Evolutionary conservation across 2,888 invertebrate species (phyloP), one percentile per base, ranked within the genome.

Genomic region (Enchytraeus crypticus): DNA sequence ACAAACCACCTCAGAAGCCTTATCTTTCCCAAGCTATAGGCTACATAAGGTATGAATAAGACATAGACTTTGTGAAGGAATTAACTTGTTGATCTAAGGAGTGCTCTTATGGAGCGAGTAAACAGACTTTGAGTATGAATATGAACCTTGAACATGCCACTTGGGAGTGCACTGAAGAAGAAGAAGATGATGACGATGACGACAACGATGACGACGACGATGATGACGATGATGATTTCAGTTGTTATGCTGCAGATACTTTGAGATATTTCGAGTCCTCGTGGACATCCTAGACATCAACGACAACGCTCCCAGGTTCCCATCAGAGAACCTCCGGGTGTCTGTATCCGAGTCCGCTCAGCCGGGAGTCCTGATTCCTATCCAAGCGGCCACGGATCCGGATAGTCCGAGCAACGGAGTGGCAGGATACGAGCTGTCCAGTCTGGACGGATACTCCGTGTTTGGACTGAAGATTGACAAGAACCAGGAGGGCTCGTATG

Each of bases 401-500:
- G 62, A 62, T 21, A 51, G 58, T 46, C 53, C 55, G 18, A 30
- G 5, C 8, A 38, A 59, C 58, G 34, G 61, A 2, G 46, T 61
- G 26, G 21, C n/a, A 14, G n/a, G 38, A 2, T 61, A 61, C 21
- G n/a, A 30, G 5, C 47, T 57, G 14, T 23, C 3, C 3, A 27
- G 4, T 8, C 21, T 30, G 1, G 29, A 18, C 43, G 55, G 59
- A 3, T 18, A 21, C 18, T 34, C 58, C 3, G 51, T 47, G 45
- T 67, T 68, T 47, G 62, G 59, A 23, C 56, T 68, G 33, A 51
- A 34, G 26, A 57, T 60, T 8, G 53, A 57, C 23, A 60, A 64
- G 38, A 61, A 64, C 26, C 38, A 45, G 21, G 64, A 59, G 26
- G 65, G 65, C 3, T 33, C 34, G n/a, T 30, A 55, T 23, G 66